Conservation (phyloP, 2,888 invertebrate genomes). For the Ceraclea dissimilis region DNA sequence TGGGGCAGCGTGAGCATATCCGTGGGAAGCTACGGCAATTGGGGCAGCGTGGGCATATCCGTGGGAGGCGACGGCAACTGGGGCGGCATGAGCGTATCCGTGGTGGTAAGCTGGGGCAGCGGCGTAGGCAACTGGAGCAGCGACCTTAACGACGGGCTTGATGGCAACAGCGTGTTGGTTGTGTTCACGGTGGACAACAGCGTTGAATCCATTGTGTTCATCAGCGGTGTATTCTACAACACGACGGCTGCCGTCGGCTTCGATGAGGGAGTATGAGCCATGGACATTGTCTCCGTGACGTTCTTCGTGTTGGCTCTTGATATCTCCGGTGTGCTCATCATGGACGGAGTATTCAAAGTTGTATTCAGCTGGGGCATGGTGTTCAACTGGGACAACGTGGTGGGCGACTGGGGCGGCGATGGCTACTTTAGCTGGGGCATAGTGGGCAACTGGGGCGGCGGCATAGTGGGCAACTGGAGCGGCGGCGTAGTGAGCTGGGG, state of each 20-base stretch:
- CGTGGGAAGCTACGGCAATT: conserved; percentile 8
- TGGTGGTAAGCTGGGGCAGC: conserved; percentile 18
- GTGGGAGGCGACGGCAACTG: conserved; percentile 3
- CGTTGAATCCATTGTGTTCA: conserved; percentile 42
- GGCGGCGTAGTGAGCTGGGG: conserved; percentile 13
- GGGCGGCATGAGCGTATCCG: conserved; percentile 21
- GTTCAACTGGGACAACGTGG: conserved; percentile 15
- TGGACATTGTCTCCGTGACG: conserved; percentile 41
- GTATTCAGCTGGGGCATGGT: conserved; percentile 24
- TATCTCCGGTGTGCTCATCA: conserved; percentile 40
- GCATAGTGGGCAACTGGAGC: conserved; percentile 18
- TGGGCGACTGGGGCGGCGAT: conserved; percentile 16
- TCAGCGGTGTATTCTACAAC: conserved; percentile 44
- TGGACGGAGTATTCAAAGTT: conserved; percentile 37
- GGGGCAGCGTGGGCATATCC: conserved; percentile 22
- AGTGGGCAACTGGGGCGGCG: conserved; percentile 22
- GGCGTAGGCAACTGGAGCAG: conserved; percentile 20
- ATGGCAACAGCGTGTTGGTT: conserved; percentile 21
- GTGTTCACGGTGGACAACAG: conserved; percentile 40
- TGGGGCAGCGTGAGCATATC: conserved; percentile 20
- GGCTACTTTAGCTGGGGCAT: conserved; percentile 16
- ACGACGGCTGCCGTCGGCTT: conserved; percentile 42
- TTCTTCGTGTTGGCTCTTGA: conserved; percentile 43
- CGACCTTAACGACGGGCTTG: conserved; percentile 20
- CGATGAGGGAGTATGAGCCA: conserved; percentile 45